A percentile compares a stretch with the other conserved stretches of the same genome.
phyloP scores from a whole-genome alignment of 2,888 invertebrate genomes.

The Galerucella pusilla region DNA sequence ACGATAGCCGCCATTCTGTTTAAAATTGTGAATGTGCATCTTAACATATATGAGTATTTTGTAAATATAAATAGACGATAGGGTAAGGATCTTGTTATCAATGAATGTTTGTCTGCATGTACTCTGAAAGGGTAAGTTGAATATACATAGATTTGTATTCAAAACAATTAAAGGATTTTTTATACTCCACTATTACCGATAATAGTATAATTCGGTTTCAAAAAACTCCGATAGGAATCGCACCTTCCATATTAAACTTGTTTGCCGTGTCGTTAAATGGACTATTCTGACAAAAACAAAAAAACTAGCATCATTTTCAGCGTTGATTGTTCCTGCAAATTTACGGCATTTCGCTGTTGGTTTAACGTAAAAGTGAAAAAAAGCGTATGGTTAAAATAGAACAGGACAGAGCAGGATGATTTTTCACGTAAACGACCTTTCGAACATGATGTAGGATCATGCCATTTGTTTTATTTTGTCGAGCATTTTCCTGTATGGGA shows the following conservation, averaged over 20 bases:
- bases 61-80: no score
- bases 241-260: neutral
- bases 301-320: neutral
- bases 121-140: no score
- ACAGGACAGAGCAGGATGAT: neutral
- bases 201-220: neutral
- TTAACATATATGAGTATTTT: no score
- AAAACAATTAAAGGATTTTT: no score
- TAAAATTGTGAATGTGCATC: no score
- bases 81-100: no score
- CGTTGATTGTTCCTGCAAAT: neutral
- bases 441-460: neutral
- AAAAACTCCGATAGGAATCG: neutral
- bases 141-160: no score
- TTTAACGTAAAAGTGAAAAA: neutral
- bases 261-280: neutral
- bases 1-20: no score
- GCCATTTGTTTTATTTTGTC: neutral
- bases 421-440: slow-evolving; percentile 8
- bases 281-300: neutral
- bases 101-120: no score
- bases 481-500: neutral
- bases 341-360: neutral
- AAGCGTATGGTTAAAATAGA: neutral
- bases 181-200: no score